Evolutionary conservation across 37 sponge, comb jelly and placozoan genomes (phyloP), one percentile per base, ranked within the genome.

Genomic region (Tethya wilhelma): DNA sequence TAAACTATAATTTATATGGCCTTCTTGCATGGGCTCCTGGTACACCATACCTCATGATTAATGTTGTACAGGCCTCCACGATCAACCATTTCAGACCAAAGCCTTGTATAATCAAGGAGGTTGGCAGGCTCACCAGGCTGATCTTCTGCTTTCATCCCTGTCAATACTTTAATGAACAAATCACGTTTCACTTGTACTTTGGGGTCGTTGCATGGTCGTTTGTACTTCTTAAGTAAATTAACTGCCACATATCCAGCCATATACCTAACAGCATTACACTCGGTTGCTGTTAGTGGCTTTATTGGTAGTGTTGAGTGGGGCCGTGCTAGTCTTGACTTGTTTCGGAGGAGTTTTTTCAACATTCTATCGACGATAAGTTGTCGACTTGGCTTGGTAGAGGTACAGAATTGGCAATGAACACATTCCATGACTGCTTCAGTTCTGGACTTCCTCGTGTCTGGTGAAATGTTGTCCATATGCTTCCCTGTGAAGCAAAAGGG

Each of bases 201-300:
- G 12, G 77, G 42, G 25, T 37, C 30, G 4, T 58, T 37, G 2
- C 29, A 8, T 20, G 77, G 77, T 43, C 38, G 31, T 39, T 34
- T 59, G 31, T 41, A 75, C 30, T 30, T 12, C 32, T 44, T 71
- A 5, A 71, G 73, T 9, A 71, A 29, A 44, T 5, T 45, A 5
- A 71, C 30, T 71, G 55, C 73, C 25, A 71, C 73, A 46, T 49
- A 71, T 14, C 73, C 73, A 45, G 73, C 73, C 73, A 71, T 71
- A 30, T 71, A 71, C 9, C 49, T 9, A 4, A 71, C 73, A 26
- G 73, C 73, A 46, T 30, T 71, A 8, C 30, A 44, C 56, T 71
- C 73, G 8, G 4, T 20, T 60, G 63, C 26, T 60, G 63, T 26
- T 26, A 60, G 63, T 12, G 63, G 63, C 7, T 14, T 49, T 19